Evolutionary conservation across 2,113 vertebrate genomes (phyloP), one percentile per base, ranked within the genome.

Genomic region (Mirza zaza): DNA sequence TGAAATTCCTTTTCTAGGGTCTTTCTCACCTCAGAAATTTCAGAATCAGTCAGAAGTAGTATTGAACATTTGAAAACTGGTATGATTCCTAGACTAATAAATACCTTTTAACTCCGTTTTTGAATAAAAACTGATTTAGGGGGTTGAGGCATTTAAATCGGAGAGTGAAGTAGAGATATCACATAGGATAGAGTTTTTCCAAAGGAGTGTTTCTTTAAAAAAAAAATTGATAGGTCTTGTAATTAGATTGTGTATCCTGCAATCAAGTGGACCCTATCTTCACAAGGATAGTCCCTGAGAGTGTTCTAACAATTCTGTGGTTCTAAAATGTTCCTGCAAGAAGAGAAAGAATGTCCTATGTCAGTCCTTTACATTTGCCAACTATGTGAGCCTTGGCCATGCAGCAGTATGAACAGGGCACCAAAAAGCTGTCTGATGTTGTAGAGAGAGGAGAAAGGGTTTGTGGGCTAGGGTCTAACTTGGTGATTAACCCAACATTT

Each of bases 11-110:
- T 91, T 80, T 50, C 39, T 55, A 29, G 8, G 23, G 6, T 87
- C 86, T 39, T 70, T 71, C 34, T 68, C 52, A 81, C 45, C 39
- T 55, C 48, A 82, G 18, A 90, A 81, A 13, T 87, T 90, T 96
- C 55, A 82, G n/a, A 90, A 71, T 90, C 15, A 81, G 34, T 71
- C 42, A 92, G 63, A 95, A 87, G 13, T 50, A 25, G 5, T 42
- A 67, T 21, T 80, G 23, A 94, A 94, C 42, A 61, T 90, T 93
- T 93, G 50, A 79, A 95, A 92, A 67, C 34, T 80, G 50, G 12
- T 80, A 52, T 71, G 42, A 90, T 63, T 83, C 48, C 42, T 65
- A 61, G 27, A 48, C 42, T 67, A 87, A 84, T 76, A 88, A 91
- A 63, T 14, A 82, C 36, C 8, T 68, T 4, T 65, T 61, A 88